A percentile compares a stretch with the other conserved stretches of the same genome.
phyloP scores from a whole-genome alignment of 1,140 invertebrate genomes.

The Diabrotica virgifera region DNA sequence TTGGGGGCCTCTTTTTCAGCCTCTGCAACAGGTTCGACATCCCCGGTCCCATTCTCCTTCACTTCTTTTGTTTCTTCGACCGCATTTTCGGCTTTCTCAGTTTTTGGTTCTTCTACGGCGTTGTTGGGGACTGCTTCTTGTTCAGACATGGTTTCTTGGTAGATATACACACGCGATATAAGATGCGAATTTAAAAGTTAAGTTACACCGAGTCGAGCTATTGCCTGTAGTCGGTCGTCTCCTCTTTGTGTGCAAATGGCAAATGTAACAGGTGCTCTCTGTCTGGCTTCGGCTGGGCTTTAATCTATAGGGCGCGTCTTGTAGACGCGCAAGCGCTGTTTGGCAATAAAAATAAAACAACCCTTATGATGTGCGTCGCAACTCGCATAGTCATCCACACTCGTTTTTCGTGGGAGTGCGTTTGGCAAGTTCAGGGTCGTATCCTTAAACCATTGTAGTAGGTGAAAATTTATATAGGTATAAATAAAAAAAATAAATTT shows the following conservation, averaged over 20 bases:
- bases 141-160: conserved; percentile 29
- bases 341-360: conserved; percentile 25
- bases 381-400: background rate
- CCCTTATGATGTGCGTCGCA: conserved; percentile 11
- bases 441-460: background rate
- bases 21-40: conserved; percentile 49
- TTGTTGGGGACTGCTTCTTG: conserved; percentile 49
- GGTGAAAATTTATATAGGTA: too few relatives aligned
- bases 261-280: conserved; percentile 44
- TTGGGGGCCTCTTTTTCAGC: conserved; percentile 61
- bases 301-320: conserved; percentile 38
- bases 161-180: conserved; percentile 15
- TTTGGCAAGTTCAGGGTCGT: background rate
- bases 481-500: too few relatives aligned
- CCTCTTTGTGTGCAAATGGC: conserved; percentile 39
- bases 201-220: conserved; percentile 6
- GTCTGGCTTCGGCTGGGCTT: conserved; percentile 13
- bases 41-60: conserved; percentile 54
- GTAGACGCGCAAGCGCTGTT: conserved; percentile 32
- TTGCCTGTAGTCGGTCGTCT: conserved; percentile 32
- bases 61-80: conserved; percentile 51
- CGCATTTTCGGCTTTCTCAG: conserved; percentile 49
- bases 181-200: conserved; percentile 7
- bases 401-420: background rate
- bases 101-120: conserved; percentile 50